Base-by-base conservation (phyloP, 1,140 invertebrate genomes). In the Habropoda laboriosa region DNA sequence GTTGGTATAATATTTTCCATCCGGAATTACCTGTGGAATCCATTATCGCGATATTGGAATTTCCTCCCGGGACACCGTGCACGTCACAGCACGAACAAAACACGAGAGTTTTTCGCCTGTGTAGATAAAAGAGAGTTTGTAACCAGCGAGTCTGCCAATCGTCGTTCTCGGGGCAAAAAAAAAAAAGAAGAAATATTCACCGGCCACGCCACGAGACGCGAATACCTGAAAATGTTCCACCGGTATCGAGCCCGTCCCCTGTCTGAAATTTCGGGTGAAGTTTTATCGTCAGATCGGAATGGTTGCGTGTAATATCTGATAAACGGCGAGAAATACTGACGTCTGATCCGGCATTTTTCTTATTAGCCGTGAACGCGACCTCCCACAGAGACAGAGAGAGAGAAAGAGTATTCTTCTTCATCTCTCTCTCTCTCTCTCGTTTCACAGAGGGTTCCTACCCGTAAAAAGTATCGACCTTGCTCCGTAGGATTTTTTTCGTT, bases 391-490 rank as follows among this genome's bases (percentile, higher is more conserved):
- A n/a, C n/a, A n/a, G 13, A 18, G 32, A 38, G 32, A 30, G 42
- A 49, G n/a, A n/a, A n/a, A n/a, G n/a, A n/a, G n/a, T n/a, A 60
- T 30, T 3, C 8, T 38, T 49, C 21, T 3, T 16, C 58, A 5
- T 8, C 12, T n/a, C 16, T 10, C 16, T 5, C 4, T 45, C 3
- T 45, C 32, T 42, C 10, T 38, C 12, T 18, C 55, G 8, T 4
- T 47, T 18, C 16, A n/a, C 3, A 0, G n/a, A 42, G 38, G 35
- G 18, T 30, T 66, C 47, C 79, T 53, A 71, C 16, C 27, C 64
- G 4, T 57, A 55, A 85, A 82, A 79, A 86, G 82, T 68, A 66
- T 61, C 51, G 32, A 64, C 53, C 51, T 53, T 64, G 63, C 74
- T 68, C 38, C 40, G 30, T 4, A 27, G 32, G 47, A 79, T 85